phyloP scores from a whole-genome alignment of 2,888 invertebrate species.

The Lamellibrachia satsuma region DNA sequence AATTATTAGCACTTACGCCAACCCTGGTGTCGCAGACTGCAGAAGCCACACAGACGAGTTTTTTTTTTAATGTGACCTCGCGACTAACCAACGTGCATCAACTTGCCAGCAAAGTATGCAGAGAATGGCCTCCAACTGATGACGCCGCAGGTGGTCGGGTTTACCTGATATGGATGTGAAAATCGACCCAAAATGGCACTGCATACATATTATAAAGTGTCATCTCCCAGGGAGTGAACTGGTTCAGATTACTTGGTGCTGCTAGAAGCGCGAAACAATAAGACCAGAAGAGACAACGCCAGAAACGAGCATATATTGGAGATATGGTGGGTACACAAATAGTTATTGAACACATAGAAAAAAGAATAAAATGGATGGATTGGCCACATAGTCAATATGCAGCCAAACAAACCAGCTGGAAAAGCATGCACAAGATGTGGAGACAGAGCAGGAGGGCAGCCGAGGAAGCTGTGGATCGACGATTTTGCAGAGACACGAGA shows the following conservation, averaged over 20 bases:
- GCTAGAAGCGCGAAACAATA: neutral
- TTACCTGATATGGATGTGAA: neutral
- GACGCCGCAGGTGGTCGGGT: neutral
- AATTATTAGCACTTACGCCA: neutral
- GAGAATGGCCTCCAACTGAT: neutral
- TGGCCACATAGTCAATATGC: too few relatives aligned
- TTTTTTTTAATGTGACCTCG: neutral
- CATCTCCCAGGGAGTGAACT: neutral
- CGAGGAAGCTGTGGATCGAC: too few relatives aligned
- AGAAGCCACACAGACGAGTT: neutral
- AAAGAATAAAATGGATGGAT: too few relatives aligned
- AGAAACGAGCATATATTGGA: too few relatives aligned
- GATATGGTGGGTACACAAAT: too few relatives aligned
- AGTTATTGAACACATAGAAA: too few relatives aligned
- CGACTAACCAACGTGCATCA: neutral
- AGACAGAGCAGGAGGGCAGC: too few relatives aligned
- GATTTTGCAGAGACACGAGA: too few relatives aligned
- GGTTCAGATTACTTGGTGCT: too few relatives aligned
- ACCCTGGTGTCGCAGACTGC: neutral
- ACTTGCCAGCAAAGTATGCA: neutral
- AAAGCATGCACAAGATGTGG: too few relatives aligned
- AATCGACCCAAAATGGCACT: neutral
- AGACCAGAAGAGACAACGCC: too few relatives aligned
- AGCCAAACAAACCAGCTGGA: too few relatives aligned
- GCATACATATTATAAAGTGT: neutral